A percentile compares a stretch with the other conserved stretches of the same genome.
phyloP scores from a whole-genome alignment of 2,797 vertebrate species.

The Semaprochilodus insignis region DNA sequence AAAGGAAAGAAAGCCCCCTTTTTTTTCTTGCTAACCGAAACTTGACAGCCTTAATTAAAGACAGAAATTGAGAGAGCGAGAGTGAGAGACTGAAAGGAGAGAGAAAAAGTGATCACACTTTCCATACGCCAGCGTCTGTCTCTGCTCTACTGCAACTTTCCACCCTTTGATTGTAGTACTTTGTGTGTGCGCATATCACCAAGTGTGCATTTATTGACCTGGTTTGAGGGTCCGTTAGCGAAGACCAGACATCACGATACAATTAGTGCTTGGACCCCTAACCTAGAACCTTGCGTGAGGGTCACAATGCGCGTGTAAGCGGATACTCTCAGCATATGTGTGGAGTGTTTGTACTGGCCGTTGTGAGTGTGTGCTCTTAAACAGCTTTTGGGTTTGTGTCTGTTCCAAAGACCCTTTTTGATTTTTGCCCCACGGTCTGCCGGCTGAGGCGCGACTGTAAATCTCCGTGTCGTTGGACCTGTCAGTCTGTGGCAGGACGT shows the following conservation, averaged over 20 bases:
- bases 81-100: conserved; percentile 50
- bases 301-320: neutral
- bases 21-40: conserved; percentile 44
- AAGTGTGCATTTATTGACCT: too few species aligned
- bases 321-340: conserved; percentile 13
- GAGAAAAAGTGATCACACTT: conserved; percentile 57
- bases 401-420: neutral
- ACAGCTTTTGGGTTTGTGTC: neutral
- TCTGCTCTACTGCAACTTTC: neutral
- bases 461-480: conserved; percentile 22
- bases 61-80: conserved; percentile 62
- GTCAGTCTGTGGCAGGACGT: conserved; percentile 6
- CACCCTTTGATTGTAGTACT: conserved; percentile 1
- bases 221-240: too few species aligned
- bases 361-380: neutral
- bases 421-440: too few species aligned
- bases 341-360: neutral
- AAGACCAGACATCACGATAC: neutral
- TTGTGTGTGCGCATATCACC: neutral
- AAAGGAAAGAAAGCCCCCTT: conserved; percentile 21
- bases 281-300: neutral
- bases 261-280: neutral
- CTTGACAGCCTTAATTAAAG: conserved; percentile 69
- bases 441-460: conserved; percentile 7
- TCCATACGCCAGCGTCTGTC: conserved; percentile 52